A percentile compares a stretch with the other conserved stretches of the same genome.
Conservation (phyloP, 1,140 invertebrate species). For the Maniola jurtina region DNA sequence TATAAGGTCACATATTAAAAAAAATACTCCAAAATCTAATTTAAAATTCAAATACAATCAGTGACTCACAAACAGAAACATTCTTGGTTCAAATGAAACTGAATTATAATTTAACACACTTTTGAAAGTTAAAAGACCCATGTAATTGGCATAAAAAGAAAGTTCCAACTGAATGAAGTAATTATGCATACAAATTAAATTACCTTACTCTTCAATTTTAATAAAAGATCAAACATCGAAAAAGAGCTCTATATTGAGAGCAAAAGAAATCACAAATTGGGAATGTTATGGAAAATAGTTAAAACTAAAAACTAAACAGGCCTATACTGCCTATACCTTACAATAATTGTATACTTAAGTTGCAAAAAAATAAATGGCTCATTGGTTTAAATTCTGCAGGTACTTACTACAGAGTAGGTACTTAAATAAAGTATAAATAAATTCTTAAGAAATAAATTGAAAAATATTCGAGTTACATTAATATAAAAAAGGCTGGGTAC, state of each 20-base stretch:
- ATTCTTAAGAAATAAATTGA: slow-evolving; percentile 21
- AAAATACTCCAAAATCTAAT: too few species aligned
- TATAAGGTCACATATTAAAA: too few species aligned
- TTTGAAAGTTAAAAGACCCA: background rate
- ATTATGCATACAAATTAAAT: background rate
- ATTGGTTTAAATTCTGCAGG: slow-evolving; percentile 60
- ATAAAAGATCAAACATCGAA: background rate
- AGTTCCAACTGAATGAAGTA: background rate
- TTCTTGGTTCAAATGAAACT: background rate
- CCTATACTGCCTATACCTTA: slow-evolving; percentile 20
- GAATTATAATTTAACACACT: slow-evolving; percentile 6
- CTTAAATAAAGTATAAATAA: slow-evolving; percentile 45
- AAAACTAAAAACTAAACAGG: slow-evolving; percentile 41
- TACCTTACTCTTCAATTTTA: background rate
- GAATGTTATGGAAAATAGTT: slow-evolving; percentile 45
- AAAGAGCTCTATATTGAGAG: background rate
- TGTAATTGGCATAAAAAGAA: background rate
- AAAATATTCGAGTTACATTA: slow-evolving; percentile 6
- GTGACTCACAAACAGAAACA: slow-evolving; percentile 11
- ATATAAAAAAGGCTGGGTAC: background rate
- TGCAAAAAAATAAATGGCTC: slow-evolving; percentile 52
- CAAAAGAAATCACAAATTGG: slow-evolving; percentile 43
- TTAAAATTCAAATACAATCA: too few species aligned
- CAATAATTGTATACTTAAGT: slow-evolving; percentile 26
- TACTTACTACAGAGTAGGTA: slow-evolving; percentile 46